Conservation (phyloP, 1,140 invertebrate genomes). For the Nixonia krombeini region DNA sequence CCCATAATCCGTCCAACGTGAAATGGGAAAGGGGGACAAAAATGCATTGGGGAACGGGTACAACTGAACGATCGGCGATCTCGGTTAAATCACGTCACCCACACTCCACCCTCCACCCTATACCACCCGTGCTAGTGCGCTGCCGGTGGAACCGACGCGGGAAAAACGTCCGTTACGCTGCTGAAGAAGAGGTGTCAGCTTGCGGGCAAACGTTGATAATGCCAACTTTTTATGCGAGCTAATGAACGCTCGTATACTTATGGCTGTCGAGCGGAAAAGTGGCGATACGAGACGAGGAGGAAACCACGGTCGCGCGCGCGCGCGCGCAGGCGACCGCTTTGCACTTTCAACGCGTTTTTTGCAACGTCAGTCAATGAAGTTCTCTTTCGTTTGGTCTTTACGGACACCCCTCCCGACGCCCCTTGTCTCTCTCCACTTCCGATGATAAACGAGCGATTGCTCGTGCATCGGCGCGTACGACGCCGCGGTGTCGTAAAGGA, state of each 20-base stretch:
- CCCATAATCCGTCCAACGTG: too few species aligned
- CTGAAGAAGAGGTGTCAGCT: constrained; percentile 27
- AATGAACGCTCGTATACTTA: constrained; percentile 51
- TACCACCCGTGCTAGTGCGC: neutral
- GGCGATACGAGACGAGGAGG: constrained; percentile 37
- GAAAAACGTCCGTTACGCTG: constrained; percentile 13
- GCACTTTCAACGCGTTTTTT: constrained; percentile 62
- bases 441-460: constrained; percentile 49
- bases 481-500: too few species aligned
- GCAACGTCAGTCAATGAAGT: constrained; percentile 55
- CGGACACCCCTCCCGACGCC: constrained; percentile 18
- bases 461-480: constrained; percentile 39
- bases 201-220: constrained; percentile 30
- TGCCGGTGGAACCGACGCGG: neutral
- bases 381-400: constrained; percentile 59
- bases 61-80: constrained; percentile 47
- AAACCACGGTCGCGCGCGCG: too few species aligned
- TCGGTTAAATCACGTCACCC: constrained; percentile 31
- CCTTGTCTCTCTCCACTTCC: constrained; percentile 40
- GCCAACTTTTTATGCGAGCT: constrained; percentile 41
- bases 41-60: too few species aligned
- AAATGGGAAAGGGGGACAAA: too few species aligned
- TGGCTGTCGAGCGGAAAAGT: constrained; percentile 51
- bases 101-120: too few species aligned
- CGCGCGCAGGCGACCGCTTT: too few species aligned